Evolutionary conservation across 2,113 vertebrate species (phyloP).

Genomic region (Dipodomys stephensi): DNA sequence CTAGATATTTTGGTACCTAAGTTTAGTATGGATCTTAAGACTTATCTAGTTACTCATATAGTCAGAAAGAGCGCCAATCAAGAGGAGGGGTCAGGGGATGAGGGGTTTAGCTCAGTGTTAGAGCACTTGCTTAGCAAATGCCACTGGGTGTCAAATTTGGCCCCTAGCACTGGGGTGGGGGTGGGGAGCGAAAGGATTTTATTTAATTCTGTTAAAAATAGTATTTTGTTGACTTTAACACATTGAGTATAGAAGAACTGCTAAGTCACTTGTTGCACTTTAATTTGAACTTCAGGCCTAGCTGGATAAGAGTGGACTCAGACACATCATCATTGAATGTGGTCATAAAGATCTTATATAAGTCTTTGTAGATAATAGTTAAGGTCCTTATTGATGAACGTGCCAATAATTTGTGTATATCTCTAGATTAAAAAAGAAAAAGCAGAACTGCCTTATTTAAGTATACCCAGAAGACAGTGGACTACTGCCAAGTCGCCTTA

Average conservation of each 20-base stretch:
- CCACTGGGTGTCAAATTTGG: too few relatives aligned
- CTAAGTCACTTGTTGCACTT: background rate
- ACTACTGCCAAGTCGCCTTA: background rate
- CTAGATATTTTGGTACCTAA: background rate
- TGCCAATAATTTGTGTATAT: background rate
- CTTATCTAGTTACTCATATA: background rate
- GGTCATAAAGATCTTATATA: background rate
- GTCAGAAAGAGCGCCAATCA: background rate
- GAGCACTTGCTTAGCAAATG: too few relatives aligned
- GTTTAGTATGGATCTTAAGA: background rate
- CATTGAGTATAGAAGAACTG: background rate
- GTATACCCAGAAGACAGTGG: background rate
- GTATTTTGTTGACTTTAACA: background rate
- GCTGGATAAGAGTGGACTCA: background rate
- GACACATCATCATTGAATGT: accelerated
- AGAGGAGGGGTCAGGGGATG: background rate
- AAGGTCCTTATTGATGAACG: too few relatives aligned
- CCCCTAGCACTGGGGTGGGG: too few relatives aligned
- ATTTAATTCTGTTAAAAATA: background rate
- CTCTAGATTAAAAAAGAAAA: background rate
- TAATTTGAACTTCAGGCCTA: background rate
- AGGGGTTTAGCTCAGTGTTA: too few relatives aligned
- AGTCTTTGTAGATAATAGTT: background rate
- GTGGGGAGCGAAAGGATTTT: background rate
- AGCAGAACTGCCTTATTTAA: background rate